phyloP scores from a whole-genome alignment of 2,113 vertebrate species.

The Excalfactoria chinensis region DNA sequence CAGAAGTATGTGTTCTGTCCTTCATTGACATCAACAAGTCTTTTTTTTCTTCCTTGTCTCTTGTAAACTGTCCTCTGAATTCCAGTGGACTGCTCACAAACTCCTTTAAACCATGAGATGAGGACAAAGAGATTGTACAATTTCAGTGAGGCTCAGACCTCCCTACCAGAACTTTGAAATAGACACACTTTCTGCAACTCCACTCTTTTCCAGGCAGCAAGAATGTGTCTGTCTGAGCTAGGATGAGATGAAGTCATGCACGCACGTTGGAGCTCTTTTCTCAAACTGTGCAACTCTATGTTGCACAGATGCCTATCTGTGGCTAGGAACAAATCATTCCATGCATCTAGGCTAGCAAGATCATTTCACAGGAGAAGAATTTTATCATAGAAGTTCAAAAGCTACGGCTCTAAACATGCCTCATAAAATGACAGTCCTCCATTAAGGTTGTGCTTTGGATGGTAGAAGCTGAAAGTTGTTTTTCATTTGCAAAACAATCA shows the following conservation, averaged over 20 bases:
- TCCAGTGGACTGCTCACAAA: neutral
- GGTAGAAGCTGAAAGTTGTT: neutral
- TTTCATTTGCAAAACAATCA: neutral
- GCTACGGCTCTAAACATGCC: neutral
- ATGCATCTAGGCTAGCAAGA: neutral
- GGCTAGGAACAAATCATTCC: fast-evolving
- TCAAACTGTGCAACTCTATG: fast-evolving
- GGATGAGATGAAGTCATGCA: fast-evolving
- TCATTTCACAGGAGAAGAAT: neutral
- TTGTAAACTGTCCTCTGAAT: neutral
- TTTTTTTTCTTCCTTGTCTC: neutral
- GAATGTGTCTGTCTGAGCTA: neutral
- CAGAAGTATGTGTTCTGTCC: neutral
- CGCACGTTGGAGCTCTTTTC: neutral
- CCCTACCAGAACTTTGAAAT: neutral
- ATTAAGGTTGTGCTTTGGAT: neutral
- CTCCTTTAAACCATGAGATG: neutral
- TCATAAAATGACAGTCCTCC: neutral
- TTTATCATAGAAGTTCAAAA: neutral
- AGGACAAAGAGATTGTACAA: neutral
- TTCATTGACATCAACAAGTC: fast-evolving
- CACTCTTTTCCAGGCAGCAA: neutral
- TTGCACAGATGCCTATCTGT: neutral
- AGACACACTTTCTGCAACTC: neutral
- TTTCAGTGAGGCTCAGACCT: neutral